Evolutionary conservation across 2,113 vertebrate species (phyloP).

Genomic region (cattle (Bos taurus)): DNA sequence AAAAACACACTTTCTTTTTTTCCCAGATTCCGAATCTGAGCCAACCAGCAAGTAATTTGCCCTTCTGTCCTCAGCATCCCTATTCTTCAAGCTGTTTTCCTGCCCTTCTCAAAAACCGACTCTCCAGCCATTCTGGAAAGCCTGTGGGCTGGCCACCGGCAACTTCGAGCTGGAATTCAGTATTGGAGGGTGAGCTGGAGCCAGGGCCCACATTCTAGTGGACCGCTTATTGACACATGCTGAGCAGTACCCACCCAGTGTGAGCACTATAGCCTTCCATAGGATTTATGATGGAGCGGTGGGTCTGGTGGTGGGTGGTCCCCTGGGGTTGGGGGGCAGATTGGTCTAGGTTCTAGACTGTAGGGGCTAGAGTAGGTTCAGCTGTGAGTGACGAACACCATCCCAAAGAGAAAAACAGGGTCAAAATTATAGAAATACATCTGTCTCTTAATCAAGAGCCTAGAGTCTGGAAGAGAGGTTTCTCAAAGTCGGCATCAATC

Average conservation of each 20-base stretch:
- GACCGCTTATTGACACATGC: background rate
- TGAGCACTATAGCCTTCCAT: background rate
- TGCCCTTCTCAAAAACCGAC: background rate
- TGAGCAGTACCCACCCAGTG: no score
- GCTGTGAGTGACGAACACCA: background rate
- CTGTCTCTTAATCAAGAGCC: background rate
- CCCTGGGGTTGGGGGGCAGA: background rate
- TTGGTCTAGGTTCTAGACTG: background rate
- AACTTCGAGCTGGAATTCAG: background rate
- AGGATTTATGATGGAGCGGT: background rate
- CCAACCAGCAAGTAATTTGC: background rate
- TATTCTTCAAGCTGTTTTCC: background rate
- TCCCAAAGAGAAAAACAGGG: background rate
- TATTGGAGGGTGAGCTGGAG: background rate
- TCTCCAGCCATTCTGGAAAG: background rate
- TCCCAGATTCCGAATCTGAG: background rate
- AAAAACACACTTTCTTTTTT: background rate
- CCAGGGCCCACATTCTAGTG: background rate
- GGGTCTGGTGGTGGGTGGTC: no score
- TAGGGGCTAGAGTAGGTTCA: background rate
- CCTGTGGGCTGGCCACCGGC: rapidly evolving
- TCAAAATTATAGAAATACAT: background rate
- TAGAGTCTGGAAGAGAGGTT: background rate
- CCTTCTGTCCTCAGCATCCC: background rate
- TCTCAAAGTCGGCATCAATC: background rate